A percentile compares a stretch with the other conserved stretches of the same genome.
These are phyloP conservation scores for Apantesis nais DNA, from an alignment of 2,888 invertebrate genomes.

Conservation along the genomic window DNA sequence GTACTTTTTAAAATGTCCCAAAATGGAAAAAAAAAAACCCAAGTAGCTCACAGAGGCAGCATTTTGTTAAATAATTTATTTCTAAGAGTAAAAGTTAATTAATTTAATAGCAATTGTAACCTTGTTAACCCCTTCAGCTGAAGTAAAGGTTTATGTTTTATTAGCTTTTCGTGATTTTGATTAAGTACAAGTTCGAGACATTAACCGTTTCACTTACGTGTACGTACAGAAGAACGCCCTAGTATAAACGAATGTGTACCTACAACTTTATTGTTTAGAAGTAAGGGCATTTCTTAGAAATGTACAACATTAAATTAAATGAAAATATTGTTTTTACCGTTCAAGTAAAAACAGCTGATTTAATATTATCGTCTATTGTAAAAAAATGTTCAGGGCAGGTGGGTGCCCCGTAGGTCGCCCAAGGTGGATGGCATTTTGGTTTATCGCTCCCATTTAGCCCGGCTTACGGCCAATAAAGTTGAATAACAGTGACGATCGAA, in stretches of 20 bases:
- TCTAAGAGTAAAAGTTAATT: not conserved
- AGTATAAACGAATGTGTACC: not conserved
- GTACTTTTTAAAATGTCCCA: no score
- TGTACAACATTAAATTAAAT: not conserved
- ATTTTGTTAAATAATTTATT: not conserved
- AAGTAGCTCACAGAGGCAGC: no score
- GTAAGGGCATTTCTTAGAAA: not conserved
- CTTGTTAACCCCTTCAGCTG: not conserved
- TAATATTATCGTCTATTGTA: constrained; percentile 39
- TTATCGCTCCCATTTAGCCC: constrained; percentile 53
- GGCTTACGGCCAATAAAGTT: constrained; percentile 40
- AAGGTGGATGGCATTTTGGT: constrained; percentile 67
- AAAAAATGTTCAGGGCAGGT: constrained; percentile 58
- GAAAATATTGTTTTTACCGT: not conserved
- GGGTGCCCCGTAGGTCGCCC: constrained; percentile 50
- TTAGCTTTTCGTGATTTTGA: not conserved
- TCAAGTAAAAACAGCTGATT: constrained; percentile 32
- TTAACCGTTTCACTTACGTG: not conserved
- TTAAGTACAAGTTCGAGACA: not conserved
- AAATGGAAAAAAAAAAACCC: no score
- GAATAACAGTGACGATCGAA: constrained; percentile 37
- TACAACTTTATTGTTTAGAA: not conserved
- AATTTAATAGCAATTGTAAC: not conserved
- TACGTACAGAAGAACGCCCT: not conserved
- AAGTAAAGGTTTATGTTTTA: not conserved